Evolutionary conservation across 2,113 vertebrate genomes (phyloP).

Genomic region (Ovis aries): DNA sequence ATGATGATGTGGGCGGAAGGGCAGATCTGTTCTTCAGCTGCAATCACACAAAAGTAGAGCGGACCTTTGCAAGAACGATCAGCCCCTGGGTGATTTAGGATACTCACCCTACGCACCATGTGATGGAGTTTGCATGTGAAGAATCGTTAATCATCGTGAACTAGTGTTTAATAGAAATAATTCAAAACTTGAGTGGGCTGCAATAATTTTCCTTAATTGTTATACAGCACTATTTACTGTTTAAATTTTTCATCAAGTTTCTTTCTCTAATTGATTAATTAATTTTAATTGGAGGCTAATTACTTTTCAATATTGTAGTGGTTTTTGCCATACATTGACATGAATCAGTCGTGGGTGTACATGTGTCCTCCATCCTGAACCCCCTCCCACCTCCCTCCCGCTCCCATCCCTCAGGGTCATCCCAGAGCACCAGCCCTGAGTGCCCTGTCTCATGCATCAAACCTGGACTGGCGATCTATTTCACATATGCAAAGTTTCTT

Average conservation of each 20-base stretch:
- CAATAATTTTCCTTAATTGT: neutral
- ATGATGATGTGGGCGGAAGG: slow-evolving; percentile 38
- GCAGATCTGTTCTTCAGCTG: neutral
- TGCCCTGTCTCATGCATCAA: neutral
- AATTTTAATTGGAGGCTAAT: neutral
- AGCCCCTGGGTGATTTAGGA: neutral
- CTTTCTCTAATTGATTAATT: neutral
- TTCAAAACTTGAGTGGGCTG: neutral
- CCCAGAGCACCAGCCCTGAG: neutral
- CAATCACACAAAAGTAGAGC: neutral
- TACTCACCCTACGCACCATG: neutral
- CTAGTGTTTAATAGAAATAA: slow-evolving; percentile 32
- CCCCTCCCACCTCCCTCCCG: neutral
- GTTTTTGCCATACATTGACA: neutral
- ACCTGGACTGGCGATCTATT: neutral
- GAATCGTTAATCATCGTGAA: slow-evolving; percentile 13
- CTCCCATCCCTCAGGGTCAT: neutral
- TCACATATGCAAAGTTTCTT: neutral
- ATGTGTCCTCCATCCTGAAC: neutral
- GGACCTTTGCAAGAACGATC: neutral
- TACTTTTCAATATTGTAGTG: neutral
- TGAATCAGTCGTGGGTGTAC: neutral
- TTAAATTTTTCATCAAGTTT: neutral
- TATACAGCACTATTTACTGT: neutral
- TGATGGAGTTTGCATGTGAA: fast-evolving